Conservation (phyloP, 2,888 invertebrate genomes). For the Lasioglossum lativentre region DNA sequence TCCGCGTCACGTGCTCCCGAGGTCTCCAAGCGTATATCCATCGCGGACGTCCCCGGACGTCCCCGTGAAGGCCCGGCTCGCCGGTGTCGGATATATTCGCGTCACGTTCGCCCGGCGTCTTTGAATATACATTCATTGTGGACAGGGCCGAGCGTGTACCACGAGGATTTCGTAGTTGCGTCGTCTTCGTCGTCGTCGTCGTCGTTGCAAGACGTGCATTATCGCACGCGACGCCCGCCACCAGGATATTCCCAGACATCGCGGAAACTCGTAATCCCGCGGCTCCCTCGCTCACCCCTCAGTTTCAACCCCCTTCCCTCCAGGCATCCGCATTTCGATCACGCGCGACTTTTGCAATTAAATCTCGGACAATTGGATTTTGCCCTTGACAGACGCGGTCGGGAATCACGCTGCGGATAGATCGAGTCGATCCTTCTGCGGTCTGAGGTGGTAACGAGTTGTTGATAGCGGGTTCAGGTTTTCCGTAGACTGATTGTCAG, state of each 20-base stretch:
- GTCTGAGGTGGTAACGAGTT: background rate
- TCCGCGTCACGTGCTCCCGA: conserved; percentile 43
- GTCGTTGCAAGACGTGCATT: conserved; percentile 9
- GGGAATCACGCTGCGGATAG: background rate
- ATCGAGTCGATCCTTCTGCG: background rate
- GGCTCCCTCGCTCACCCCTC: background rate
- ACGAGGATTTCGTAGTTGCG: conserved; percentile 17
- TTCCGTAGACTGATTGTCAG: background rate
- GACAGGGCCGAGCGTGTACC: conserved; percentile 14
- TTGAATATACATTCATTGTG: conserved; percentile 43
- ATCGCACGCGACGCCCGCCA: conserved; percentile 1
- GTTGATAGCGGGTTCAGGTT: background rate
- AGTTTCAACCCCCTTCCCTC: background rate
- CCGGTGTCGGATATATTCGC: conserved; percentile 32
- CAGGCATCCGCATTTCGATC: conserved; percentile 17
- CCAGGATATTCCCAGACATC: background rate
- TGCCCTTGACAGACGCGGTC: background rate
- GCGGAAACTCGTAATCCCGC: conserved; percentile 3
- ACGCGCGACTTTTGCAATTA: conserved; percentile 37
- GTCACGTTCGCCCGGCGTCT: conserved; percentile 44
- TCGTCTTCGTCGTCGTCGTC: background rate
- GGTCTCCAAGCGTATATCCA: conserved; percentile 40
- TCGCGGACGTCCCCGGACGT: conserved; percentile 1
- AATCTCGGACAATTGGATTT: conserved; percentile 22
- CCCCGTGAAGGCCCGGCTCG: background rate